Evolutionary conservation across 1,140 invertebrate genomes (phyloP).

Genomic region (Lepidotrigona ventralis): DNA sequence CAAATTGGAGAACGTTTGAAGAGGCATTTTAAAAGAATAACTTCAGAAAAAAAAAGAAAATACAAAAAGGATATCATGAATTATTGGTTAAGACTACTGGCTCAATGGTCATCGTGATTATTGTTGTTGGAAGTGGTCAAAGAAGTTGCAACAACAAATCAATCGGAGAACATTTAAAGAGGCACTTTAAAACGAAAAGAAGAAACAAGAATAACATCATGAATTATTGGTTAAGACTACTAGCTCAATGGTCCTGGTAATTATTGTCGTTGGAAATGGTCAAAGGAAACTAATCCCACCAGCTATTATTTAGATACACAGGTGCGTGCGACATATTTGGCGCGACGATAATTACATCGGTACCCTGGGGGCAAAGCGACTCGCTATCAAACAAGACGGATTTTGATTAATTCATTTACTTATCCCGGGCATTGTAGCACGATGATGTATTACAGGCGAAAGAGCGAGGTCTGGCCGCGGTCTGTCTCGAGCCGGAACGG

Average conservation of each 20-base stretch:
- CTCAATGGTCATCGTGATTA: neutral
- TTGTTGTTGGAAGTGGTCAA: neutral
- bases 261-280: neutral
- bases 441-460: constrained; percentile 18
- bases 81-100: neutral
- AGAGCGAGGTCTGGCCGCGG: neutral
- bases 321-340: constrained; percentile 44
- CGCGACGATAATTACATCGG: constrained; percentile 29
- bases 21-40: too few species aligned
- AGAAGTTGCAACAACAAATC: neutral
- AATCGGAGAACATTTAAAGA: neutral
- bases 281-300: neutral
- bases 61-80: neutral
- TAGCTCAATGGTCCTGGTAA: neutral
- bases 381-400: constrained; percentile 43
- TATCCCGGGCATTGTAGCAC: constrained; percentile 18
- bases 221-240: neutral
- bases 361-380: constrained; percentile 37
- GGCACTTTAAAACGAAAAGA: neutral
- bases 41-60: neutral
- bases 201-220: neutral
- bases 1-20: too few species aligned
- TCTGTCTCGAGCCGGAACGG: constrained; percentile 3
- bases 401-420: constrained; percentile 45
- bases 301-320: constrained; percentile 41